phyloP scores from a whole-genome alignment of 2,113 vertebrate species.

The Onychostoma macrolepis region DNA sequence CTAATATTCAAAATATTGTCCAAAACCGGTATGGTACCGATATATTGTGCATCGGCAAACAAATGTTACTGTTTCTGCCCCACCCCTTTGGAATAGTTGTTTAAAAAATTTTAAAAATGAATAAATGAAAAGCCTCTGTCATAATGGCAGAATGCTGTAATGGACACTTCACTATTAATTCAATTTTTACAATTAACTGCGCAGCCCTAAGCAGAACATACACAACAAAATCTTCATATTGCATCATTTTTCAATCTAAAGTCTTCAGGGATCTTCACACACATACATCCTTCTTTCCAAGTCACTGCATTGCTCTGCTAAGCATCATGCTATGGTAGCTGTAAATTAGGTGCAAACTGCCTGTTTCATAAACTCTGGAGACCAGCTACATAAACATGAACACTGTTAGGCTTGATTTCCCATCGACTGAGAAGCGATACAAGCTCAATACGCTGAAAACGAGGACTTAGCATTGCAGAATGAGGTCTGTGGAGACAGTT shows the following conservation, averaged over 20 bases:
- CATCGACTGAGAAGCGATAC: slow-evolving; percentile 1
- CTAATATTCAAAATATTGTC: too few species aligned
- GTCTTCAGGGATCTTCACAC: neutral
- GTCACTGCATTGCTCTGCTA: neutral
- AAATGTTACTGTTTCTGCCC: too few species aligned
- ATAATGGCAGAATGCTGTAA: neutral
- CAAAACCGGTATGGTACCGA: too few species aligned
- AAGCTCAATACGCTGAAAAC: neutral
- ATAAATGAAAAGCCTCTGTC: neutral
- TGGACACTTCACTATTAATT: neutral
- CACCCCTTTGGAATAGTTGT: too few species aligned
- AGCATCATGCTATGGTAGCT: neutral
- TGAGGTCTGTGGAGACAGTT: slow-evolving; percentile 9
- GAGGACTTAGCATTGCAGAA: neutral
- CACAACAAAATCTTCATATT: neutral
- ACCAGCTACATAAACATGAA: slow-evolving; percentile 18
- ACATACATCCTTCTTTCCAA: neutral
- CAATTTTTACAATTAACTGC: neutral
- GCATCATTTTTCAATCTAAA: neutral
- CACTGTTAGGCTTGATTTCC: slow-evolving; percentile 15
- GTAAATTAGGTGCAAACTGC: neutral
- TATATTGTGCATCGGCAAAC: too few species aligned
- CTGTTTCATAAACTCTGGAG: slow-evolving; percentile 1
- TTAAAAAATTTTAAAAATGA: too few species aligned
- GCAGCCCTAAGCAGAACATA: neutral